These are phyloP conservation scores for Furnarius figulus DNA, from an alignment of 2,113 vertebrate genomes.

Conservation along the genomic window DNA sequence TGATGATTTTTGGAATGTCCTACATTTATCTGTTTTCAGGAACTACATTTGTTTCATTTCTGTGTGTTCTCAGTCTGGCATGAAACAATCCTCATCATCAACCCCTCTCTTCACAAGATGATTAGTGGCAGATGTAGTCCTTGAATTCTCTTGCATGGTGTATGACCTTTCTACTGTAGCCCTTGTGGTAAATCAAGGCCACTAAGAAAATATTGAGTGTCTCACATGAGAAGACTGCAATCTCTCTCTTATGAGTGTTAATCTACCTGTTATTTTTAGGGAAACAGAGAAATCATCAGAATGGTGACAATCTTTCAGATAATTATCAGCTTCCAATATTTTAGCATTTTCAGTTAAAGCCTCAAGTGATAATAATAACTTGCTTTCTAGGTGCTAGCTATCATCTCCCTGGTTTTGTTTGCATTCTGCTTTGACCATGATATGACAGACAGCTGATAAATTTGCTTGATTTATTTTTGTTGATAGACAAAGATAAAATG, in stretches of 20 bases:
- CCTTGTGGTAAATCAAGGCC: not conserved
- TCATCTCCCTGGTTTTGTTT: not conserved
- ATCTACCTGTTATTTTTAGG: not conserved
- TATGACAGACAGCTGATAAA: not conserved
- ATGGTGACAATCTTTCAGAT: not conserved
- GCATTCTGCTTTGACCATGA: not conserved
- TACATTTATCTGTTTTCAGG: not conserved
- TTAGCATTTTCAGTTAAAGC: not conserved
- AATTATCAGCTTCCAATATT: not conserved
- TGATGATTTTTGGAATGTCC: not conserved
- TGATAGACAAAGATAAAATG: not conserved
- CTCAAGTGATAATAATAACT: not conserved
- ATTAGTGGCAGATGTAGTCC: not conserved
- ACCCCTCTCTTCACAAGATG: rapidly evolving
- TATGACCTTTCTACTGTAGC: not conserved
- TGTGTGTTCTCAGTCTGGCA: not conserved
- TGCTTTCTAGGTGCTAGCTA: not conserved
- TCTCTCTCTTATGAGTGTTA: not conserved
- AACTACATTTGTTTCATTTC: not conserved
- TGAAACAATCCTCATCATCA: not conserved
- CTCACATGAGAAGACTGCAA: not conserved
- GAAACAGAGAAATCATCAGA: not conserved
- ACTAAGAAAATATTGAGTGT: not conserved
- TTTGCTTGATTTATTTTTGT: not conserved
- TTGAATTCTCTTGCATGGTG: not conserved